phyloP scores from a whole-genome alignment of 2,113 vertebrate genomes.

The Rhinopomastus cyanomelas region DNA sequence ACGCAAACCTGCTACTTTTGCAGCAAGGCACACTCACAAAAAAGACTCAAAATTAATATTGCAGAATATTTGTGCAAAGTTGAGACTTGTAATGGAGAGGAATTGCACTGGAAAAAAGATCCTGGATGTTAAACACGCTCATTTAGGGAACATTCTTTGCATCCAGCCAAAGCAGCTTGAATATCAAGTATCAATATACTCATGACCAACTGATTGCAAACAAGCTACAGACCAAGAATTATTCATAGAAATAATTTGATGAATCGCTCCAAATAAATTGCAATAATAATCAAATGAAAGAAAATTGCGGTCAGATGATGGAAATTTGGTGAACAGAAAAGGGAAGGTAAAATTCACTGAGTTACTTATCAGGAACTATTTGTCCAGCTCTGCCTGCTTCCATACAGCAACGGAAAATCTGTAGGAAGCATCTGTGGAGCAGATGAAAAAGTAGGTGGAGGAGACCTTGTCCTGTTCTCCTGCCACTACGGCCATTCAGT shows the following conservation, averaged over 20 bases:
- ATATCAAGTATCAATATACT: conserved; percentile 47
- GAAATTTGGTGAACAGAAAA: conserved; percentile 36
- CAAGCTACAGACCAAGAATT: conserved; percentile 34
- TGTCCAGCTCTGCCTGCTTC: background rate
- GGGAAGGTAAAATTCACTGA: conserved; percentile 19
- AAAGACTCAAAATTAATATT: background rate
- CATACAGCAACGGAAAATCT: background rate
- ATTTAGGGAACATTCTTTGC: background rate
- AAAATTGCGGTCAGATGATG: conserved; percentile 38
- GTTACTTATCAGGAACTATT: conserved; percentile 18
- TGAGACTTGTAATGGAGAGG: background rate
- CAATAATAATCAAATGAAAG: background rate
- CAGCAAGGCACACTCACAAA: background rate
- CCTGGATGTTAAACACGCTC: conserved; percentile 1
- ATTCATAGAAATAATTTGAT: conserved; percentile 40
- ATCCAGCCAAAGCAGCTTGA: conserved; percentile 33
- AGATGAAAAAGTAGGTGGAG: background rate
- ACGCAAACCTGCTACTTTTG: background rate
- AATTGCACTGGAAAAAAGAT: conserved; percentile 4
- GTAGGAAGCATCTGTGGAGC: background rate
- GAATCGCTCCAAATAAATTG: conserved; percentile 35
- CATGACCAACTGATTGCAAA: conserved; percentile 37
- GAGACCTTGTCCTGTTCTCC: background rate
- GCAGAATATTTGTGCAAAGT: background rate
- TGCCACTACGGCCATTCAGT: background rate